phyloP scores from a whole-genome alignment of 1,140 invertebrate genomes.

The Mamestra configurata region DNA sequence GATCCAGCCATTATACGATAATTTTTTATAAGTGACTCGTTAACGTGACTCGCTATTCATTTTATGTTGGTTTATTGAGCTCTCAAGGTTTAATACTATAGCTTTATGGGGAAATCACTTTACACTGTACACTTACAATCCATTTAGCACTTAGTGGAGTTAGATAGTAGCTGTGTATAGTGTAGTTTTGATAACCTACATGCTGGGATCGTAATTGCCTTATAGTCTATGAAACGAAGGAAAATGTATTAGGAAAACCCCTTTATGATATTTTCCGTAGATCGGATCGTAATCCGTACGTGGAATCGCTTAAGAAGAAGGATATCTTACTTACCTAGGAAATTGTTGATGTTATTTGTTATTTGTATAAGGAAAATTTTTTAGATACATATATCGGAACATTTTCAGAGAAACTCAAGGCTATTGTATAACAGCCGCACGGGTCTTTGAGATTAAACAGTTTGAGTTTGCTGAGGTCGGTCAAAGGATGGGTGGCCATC shows the following conservation, averaged over 20 bases:
- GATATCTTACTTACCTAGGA: no score
- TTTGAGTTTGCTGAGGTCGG: no score
- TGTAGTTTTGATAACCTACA: conserved; percentile 24
- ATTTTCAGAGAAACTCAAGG: no score
- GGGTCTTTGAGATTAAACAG: no score
- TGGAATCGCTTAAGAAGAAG: background rate
- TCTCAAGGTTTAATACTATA: conserved; percentile 10
- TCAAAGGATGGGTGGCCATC: no score
- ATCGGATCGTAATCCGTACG: background rate
- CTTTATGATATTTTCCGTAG: background rate
- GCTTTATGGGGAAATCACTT: conserved; percentile 39
- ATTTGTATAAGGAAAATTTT: no score
- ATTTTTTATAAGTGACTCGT: conserved; percentile 21
- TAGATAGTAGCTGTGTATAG: conserved; percentile 11
- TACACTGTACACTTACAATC: conserved; percentile 32
- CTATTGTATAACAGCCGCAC: no score
- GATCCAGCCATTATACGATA: conserved; percentile 20
- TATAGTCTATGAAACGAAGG: background rate
- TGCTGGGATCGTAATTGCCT: background rate
- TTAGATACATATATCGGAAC: no score
- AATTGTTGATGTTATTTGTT: no score
- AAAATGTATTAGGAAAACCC: background rate
- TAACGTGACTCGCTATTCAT: background rate
- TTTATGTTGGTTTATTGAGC: conserved; percentile 24
- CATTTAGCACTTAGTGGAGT: conserved; percentile 38